These are phyloP conservation scores for Tachuris rubrigastra DNA, from an alignment of 2,113 vertebrate genomes.

Conservation along the genomic window DNA sequence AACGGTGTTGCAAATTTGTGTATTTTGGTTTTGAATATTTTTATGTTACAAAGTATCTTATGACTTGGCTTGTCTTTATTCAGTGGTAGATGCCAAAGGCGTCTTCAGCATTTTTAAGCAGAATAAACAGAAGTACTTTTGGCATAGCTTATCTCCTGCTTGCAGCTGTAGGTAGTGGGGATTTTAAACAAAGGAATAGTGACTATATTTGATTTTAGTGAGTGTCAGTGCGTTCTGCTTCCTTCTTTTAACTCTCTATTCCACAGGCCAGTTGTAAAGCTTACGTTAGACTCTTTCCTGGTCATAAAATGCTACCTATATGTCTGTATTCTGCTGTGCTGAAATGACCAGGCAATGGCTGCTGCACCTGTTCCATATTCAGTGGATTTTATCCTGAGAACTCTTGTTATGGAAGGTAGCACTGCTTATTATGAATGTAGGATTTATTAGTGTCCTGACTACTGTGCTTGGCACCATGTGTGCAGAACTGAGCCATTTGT, in stretches of 20 bases:
- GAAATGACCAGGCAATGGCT: neutral
- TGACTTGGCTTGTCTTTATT: neutral
- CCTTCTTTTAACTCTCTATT: neutral
- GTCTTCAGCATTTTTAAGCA: neutral
- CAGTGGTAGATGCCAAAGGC: neutral
- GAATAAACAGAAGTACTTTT: neutral
- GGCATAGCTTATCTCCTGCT: neutral
- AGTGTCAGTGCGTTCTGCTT: neutral
- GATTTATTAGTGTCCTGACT: neutral
- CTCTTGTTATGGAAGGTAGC: neutral
- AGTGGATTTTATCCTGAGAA: neutral
- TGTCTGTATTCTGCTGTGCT: neutral
- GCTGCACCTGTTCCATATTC: neutral
- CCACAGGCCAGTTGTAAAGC: neutral
- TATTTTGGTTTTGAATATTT: constrained; percentile 1
- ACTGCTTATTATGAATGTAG: neutral
- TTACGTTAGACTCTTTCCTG: neutral
- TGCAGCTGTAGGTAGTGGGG: neutral
- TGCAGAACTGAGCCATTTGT: neutral
- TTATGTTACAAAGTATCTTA: neutral
- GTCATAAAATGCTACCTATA: neutral
- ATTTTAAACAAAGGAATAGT: neutral
- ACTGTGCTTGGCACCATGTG: neutral
- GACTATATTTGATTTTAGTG: neutral
- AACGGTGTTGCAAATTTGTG: neutral